phyloP scores from a whole-genome alignment of 2,797 vertebrate genomes.

The Champsocephalus esox region DNA sequence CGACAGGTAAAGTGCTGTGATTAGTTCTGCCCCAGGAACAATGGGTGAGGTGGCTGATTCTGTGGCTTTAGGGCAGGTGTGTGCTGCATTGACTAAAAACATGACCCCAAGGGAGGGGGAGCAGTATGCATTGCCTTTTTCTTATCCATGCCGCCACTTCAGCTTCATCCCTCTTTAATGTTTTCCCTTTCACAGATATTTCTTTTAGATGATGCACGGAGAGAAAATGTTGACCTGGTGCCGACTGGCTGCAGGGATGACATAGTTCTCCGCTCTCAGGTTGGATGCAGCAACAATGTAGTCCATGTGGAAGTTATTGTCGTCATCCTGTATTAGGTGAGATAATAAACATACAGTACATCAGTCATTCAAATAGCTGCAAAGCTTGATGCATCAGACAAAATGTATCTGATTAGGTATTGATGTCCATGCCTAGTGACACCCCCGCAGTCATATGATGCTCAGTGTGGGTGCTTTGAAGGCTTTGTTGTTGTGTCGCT shows the following conservation, averaged over 20 bases:
- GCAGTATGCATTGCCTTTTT: conserved; percentile 20
- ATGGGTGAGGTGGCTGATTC: conserved; percentile 64
- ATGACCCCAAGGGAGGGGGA: conserved; percentile 43
- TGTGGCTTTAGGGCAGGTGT: conserved; percentile 77
- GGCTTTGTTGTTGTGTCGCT: conserved; percentile 58
- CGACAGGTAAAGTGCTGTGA: conserved; percentile 82
- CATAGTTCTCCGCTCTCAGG: conserved; percentile 90
- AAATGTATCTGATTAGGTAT: neutral
- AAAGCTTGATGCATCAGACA: conserved; percentile 1
- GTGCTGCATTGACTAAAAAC: conserved; percentile 55
- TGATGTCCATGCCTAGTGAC: conserved; percentile 10
- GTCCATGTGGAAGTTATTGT: conserved; percentile 87
- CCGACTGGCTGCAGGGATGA: conserved; percentile 82
- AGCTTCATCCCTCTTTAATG: conserved; percentile 5
- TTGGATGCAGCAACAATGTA: conserved; percentile 89
- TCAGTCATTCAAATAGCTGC: neutral
- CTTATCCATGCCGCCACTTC: neutral
- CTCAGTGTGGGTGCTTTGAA: conserved; percentile 21
- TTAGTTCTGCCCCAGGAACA: conserved; percentile 80
- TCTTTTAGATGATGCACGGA: conserved; percentile 7
- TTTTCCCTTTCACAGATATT: neutral
- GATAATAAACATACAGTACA: conserved; percentile 7
- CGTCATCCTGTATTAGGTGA: conserved; percentile 84
- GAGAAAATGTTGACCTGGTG: conserved; percentile 79
- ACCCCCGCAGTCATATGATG: conserved; percentile 11